A percentile compares a stretch with the other conserved stretches of the same genome.
These are phyloP conservation scores for Lepidurus arcticus DNA, from an alignment of 1,140 invertebrate species.

Conservation along the genomic window DNA sequence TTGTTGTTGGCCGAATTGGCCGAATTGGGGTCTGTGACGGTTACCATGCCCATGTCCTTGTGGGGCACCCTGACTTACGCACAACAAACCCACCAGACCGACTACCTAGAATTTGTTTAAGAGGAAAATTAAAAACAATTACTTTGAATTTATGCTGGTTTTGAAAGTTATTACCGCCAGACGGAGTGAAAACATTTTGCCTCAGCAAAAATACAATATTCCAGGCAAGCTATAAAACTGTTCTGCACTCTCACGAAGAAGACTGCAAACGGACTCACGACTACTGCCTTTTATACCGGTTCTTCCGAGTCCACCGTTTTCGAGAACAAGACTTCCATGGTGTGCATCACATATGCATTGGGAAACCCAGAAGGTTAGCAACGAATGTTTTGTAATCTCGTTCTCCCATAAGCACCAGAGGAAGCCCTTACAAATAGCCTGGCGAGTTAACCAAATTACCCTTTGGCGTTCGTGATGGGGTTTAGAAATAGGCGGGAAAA, in stretches of 20 bases:
- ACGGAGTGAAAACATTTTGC: background rate
- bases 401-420: background rate
- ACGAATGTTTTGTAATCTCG: background rate
- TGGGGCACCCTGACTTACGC: background rate
- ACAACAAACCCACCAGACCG: background rate
- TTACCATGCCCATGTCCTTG: background rate
- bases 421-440: too few species aligned
- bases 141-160: background rate
- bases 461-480: too few species aligned
- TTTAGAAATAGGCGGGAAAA: too few species aligned
- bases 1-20: background rate
- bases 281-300: background rate
- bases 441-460: too few species aligned
- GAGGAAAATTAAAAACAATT: background rate
- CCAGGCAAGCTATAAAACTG: background rate
- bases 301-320: background rate
- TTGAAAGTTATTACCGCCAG: background rate
- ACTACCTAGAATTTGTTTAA: background rate
- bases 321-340: background rate
- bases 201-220: background rate
- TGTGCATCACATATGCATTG: background rate
- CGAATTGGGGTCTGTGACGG: background rate
- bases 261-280: background rate
- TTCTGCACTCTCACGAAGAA: background rate
- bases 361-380: background rate